Conservation (phyloP, 2,888 invertebrate species). For the Leptinotarsa juncta region DNA sequence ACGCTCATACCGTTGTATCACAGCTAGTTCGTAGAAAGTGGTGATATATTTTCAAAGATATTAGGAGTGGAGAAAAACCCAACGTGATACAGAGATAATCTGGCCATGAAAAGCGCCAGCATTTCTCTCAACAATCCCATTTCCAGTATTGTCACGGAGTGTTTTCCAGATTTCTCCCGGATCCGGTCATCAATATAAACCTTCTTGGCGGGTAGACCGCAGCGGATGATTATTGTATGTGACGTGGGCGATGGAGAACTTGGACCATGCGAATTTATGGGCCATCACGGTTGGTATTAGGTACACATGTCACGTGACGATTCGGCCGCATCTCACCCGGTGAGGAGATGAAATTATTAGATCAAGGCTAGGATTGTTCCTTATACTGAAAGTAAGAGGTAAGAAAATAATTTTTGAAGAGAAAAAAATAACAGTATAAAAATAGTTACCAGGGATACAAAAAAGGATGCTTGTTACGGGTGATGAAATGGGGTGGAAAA, state of each 20-base stretch:
- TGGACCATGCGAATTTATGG: not conserved
- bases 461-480: no score
- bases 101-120: not conserved
- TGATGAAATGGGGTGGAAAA: no score
- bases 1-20: no score
- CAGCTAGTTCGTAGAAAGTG: no score
- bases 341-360: not conserved
- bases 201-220: conserved; percentile 12
- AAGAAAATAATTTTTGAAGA: no score
- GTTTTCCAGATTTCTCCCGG: not conserved
- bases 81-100: not conserved
- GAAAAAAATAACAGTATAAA: no score
- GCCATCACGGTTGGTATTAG: conserved; percentile 6
- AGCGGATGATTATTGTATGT: conserved; percentile 13
- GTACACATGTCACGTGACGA: conserved; percentile 11
- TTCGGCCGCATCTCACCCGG: not conserved
- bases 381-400: no score
- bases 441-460: no score
- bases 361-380: not conserved
- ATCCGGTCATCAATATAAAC: conserved; percentile 7
- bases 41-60: not conserved
- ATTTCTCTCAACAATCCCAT: conserved; percentile 12
- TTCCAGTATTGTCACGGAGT: conserved; percentile 8
- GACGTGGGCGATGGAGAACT: conserved; percentile 1
- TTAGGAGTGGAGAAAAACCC: not conserved